phyloP scores from a whole-genome alignment of 2,888 invertebrate genomes.

The Lasioglossum calceatum region DNA sequence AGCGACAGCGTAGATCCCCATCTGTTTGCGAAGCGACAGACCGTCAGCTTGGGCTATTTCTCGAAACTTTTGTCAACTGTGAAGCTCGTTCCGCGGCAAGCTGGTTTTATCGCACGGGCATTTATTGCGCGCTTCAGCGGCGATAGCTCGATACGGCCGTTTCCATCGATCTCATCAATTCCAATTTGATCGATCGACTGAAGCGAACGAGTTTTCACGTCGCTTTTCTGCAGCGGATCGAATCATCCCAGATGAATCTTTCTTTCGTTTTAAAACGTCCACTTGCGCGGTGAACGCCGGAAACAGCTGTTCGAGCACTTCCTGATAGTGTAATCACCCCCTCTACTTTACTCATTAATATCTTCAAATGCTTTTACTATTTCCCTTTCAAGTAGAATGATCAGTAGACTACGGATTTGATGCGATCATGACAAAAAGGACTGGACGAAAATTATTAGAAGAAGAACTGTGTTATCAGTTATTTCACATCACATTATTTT shows the following conservation, averaged over 20 bases:
- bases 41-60: not conserved
- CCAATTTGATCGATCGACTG: not conserved
- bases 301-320: not conserved
- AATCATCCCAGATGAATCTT: not conserved
- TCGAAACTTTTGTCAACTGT: not conserved
- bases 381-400: not conserved
- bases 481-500: no score
- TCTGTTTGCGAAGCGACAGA: not conserved
- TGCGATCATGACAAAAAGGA: no score
- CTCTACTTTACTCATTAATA: not conserved
- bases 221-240: not conserved
- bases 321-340: not conserved
- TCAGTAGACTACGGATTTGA: not conserved
- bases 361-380: not conserved
- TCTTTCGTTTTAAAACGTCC: not conserved
- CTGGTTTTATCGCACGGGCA: not conserved
- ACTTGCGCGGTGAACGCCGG: not conserved
- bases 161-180: not conserved
- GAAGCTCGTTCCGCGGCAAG: not conserved
- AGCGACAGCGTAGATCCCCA: not conserved
- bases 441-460: no score
- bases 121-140: not conserved
- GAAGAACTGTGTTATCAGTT: no score
- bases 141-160: not conserved
- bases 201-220: not conserved